These are phyloP conservation scores for Ylistrum balloti DNA, from an alignment of 1,140 invertebrate species.

Conservation along the genomic window DNA sequence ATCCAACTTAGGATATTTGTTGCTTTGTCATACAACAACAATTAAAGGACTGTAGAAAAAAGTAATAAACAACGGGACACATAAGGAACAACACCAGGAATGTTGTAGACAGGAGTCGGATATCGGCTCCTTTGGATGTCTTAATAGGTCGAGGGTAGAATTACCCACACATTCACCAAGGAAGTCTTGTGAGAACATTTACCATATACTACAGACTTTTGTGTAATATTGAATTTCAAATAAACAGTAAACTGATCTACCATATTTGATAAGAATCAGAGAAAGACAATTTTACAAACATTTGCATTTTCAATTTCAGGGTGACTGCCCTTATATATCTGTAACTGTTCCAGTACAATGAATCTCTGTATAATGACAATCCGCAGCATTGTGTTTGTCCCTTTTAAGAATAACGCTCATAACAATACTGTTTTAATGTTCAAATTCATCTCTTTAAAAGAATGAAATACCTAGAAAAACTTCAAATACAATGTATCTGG, in stretches of 20 bases:
- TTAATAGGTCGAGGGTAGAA: background rate
- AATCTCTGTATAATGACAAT: background rate
- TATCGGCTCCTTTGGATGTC: constrained; percentile 37
- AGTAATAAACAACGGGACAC: background rate
- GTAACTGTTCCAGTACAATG: background rate
- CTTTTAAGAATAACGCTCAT: no score
- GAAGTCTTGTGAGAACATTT: background rate
- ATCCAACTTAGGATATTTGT: background rate
- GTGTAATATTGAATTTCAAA: constrained; percentile 12
- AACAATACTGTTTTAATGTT: no score
- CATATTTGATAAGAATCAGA: constrained; percentile 5
- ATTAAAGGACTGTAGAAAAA: background rate
- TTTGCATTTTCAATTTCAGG: constrained; percentile 39
- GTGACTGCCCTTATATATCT: background rate
- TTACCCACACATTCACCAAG: background rate
- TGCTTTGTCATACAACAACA: constrained; percentile 2
- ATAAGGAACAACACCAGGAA: background rate
- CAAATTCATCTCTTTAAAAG: no score
- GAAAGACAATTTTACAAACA: constrained; percentile 17
- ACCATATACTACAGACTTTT: background rate
- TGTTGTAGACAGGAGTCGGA: background rate
- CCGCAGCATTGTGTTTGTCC: background rate
- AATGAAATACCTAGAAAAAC: no score
- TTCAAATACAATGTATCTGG: no score
- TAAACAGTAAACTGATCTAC: constrained; percentile 2